A percentile compares a stretch with the other conserved stretches of the same genome.
Conservation (phyloP, 2,113 vertebrate genomes). For the Sorex fumeus region DNA sequence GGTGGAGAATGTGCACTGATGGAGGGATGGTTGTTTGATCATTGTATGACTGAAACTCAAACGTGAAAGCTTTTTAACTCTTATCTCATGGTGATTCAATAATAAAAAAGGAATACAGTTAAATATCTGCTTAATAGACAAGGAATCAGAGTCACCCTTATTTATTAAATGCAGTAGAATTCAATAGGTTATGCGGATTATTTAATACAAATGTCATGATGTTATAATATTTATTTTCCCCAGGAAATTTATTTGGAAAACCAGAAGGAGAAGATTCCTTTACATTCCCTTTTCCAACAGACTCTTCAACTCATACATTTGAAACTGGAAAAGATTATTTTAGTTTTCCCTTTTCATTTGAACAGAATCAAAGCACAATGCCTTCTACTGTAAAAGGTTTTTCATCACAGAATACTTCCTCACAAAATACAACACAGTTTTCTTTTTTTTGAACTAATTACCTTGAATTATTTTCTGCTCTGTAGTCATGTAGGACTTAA, state of each 20-base stretch:
- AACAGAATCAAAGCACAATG: constrained; percentile 87
- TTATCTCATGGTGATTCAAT: neutral
- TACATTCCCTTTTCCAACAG: constrained; percentile 88
- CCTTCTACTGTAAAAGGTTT: constrained; percentile 86
- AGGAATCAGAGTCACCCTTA: constrained; percentile 23
- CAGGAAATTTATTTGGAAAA: constrained; percentile 90
- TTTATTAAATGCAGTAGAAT: constrained; percentile 56
- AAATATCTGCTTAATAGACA: constrained; percentile 29
- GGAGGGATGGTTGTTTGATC: no score
- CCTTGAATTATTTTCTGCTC: constrained; percentile 80
- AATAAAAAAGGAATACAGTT: neutral
- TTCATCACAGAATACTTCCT: constrained; percentile 79
- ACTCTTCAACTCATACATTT: constrained; percentile 85
- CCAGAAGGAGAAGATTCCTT: constrained; percentile 89
- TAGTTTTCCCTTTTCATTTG: constrained; percentile 90
- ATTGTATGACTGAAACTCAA: no score
- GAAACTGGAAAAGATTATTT: constrained; percentile 89
- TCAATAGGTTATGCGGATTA: constrained; percentile 50
- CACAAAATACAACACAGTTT: constrained; percentile 87
- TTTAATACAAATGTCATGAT: constrained; percentile 53
- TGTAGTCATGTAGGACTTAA: constrained; percentile 75
- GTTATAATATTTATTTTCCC: constrained; percentile 76
- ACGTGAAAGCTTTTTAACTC: no score
- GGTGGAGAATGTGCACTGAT: no score
- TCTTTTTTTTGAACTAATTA: constrained; percentile 87